Evolutionary conservation across 2,888 invertebrate genomes (phyloP).

Genomic region (Hermodice carunculata): DNA sequence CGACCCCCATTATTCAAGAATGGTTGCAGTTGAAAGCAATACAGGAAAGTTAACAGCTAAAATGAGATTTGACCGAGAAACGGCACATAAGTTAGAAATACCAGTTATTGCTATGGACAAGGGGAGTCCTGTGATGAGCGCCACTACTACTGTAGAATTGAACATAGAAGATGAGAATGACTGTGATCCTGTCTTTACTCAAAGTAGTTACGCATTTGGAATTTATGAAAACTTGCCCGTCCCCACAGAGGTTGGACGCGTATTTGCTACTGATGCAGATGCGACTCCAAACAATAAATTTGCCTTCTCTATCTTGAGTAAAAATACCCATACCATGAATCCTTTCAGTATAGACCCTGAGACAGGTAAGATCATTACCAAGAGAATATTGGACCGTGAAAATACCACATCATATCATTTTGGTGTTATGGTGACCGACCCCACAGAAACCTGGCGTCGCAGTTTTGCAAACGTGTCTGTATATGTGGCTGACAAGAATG

Average conservation of each 20-base stretch:
- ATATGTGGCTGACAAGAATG: constrained; percentile 52
- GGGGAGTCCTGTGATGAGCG: constrained; percentile 48
- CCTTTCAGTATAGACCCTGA: constrained; percentile 44
- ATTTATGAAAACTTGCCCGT: constrained; percentile 18
- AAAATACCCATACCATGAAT: not conserved
- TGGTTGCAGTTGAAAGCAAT: constrained; percentile 1
- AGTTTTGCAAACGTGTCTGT: constrained; percentile 38
- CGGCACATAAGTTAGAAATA: constrained; percentile 35
- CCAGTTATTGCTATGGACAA: constrained; percentile 51
- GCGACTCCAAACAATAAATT: constrained; percentile 8
- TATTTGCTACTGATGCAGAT: constrained; percentile 9
- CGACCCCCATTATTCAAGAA: not conserved
- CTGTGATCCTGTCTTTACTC: constrained; percentile 47
- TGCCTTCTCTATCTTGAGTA: not conserved
- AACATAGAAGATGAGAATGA: constrained; percentile 55
- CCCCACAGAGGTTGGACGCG: constrained; percentile 18
- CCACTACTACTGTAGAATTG: constrained; percentile 46
- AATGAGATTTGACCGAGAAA: constrained; percentile 19
- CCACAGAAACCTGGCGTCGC: constrained; percentile 33
- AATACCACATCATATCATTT: constrained; percentile 21
- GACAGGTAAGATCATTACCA: constrained; percentile 47
- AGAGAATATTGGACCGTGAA: constrained; percentile 43
- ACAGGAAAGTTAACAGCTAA: constrained; percentile 12
- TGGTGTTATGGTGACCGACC: constrained; percentile 28
- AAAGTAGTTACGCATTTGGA: constrained; percentile 18